Base-by-base conservation (phyloP, 2,113 vertebrate species). In the Astur gentilis region DNA sequence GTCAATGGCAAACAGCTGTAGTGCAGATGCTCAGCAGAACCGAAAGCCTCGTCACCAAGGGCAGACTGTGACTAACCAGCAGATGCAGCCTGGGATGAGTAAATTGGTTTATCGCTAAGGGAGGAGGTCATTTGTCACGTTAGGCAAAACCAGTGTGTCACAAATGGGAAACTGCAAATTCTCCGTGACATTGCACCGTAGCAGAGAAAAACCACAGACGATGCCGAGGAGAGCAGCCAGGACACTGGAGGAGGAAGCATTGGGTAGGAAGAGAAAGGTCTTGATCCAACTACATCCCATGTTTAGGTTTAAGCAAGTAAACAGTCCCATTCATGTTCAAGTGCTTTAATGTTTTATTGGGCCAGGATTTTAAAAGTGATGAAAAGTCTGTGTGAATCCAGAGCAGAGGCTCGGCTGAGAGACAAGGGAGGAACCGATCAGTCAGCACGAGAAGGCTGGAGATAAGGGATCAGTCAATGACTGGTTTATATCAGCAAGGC, bases 301-400 rank as follows among this genome's bases (percentile, higher is more conserved):
- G 91, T 95, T 97, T 97, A 94, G 78, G 62, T 78, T 89, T 93
- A 54, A 96, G 82, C 78, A 71, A 95, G 91, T 96, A 95, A 94
- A 95, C 82, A 93, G 75, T 44, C 67, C 60, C 90, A 90, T 77
- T 90, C 87, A 80, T 64, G 65, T 85, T 94, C 91, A 90, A 95
- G 70, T 88, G 75, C 89, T 93, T 91, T 95, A 88, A 90, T 94
- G 95, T 87, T 94, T 96, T 90, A 94, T 88, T 92, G 89, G 84
- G 78, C 66, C 66, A 90, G 82, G 78, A 90, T 86, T 96, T 94
- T 20, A 44, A 62, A 92, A 96, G 96, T 95, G 94, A 73, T 88
- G 90, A 96, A 94, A 97, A 83, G 92, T 42, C 93, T 95, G 84
- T 65, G 69, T 61, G 85, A 91, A 76, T 72, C 49, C 90, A 73